These are phyloP conservation scores for Nothura maculosa DNA, from an alignment of 2,797 vertebrate genomes.

Conservation along the genomic window DNA sequence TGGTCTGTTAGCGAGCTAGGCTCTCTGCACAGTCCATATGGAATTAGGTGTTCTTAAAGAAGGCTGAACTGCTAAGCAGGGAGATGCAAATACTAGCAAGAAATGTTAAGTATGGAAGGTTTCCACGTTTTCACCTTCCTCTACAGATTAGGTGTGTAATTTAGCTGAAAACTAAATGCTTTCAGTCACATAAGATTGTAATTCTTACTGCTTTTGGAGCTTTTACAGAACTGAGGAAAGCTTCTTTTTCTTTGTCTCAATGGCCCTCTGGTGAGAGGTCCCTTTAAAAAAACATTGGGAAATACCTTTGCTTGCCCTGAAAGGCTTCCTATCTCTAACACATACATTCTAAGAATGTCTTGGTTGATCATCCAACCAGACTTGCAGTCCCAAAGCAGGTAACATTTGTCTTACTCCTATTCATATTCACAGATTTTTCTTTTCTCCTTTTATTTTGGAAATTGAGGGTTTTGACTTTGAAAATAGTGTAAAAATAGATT, in stretches of 20 bases:
- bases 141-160: background rate
- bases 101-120: background rate
- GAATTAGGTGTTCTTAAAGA: background rate
- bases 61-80: background rate
- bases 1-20: background rate
- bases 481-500: background rate
- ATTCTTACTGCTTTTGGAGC: background rate
- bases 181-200: background rate
- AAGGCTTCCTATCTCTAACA: background rate
- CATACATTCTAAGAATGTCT: background rate
- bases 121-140: background rate
- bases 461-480: background rate
- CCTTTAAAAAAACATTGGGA: background rate
- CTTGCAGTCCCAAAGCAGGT: accelerated
- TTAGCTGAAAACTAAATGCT: background rate
- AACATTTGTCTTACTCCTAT: background rate
- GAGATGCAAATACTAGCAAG: background rate
- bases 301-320: background rate
- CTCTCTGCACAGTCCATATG: background rate
- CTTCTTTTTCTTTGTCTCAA: background rate
- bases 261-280: background rate
- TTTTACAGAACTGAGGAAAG: background rate
- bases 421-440: background rate
- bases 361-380: background rate
- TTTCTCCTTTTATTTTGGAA: background rate